These are phyloP conservation scores for Pempheris klunzingeri DNA, from an alignment of 2,797 vertebrate genomes.

Conservation along the genomic window DNA sequence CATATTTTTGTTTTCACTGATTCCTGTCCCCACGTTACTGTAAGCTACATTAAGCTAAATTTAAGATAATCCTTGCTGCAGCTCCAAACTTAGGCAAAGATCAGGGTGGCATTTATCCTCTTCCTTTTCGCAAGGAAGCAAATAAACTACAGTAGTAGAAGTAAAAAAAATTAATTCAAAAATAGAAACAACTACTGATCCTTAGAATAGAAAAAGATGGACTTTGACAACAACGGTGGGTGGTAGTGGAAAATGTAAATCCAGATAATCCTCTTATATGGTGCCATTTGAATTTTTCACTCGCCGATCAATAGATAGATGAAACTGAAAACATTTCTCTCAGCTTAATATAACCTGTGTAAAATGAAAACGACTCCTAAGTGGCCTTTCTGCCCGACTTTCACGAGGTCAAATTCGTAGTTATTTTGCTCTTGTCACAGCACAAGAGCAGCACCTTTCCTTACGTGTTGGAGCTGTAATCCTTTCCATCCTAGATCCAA, in stretches of 20 bases:
- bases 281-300: background rate
- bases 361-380: conserved; percentile 5
- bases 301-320: background rate
- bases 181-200: background rate
- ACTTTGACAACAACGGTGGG: background rate
- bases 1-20: background rate
- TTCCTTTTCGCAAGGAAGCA: background rate
- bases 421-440: conserved; percentile 10
- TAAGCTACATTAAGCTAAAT: background rate
- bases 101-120: background rate
- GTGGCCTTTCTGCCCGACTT: conserved; percentile 20
- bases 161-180: too few species aligned
- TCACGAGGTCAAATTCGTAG: conserved; percentile 15
- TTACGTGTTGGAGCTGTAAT: conserved; percentile 11
- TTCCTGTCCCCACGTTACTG: background rate
- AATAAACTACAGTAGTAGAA: background rate
- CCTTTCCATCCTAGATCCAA: conserved; percentile 9
- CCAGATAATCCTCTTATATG: background rate
- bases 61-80: background rate
- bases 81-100: background rate
- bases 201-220: background rate
- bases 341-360: background rate
- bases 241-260: background rate
- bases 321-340: background rate
- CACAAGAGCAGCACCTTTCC: conserved; percentile 31